Base-by-base conservation (phyloP, 2,888 invertebrate genomes). In the Pherbina coryleti region DNA sequence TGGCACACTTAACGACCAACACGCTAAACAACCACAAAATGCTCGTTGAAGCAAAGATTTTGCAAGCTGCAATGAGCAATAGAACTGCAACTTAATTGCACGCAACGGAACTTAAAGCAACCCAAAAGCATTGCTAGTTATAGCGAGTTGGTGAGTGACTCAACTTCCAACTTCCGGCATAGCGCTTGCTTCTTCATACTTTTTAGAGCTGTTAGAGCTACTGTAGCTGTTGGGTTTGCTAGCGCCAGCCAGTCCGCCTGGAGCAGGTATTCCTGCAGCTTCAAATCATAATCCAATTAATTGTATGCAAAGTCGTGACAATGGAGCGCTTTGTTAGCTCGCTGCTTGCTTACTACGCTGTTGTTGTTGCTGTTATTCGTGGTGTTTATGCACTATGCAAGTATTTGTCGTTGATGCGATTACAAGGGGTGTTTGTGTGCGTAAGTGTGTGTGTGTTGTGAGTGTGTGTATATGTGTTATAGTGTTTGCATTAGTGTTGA, bases 211-310 rank as follows among this genome's bases (percentile, higher is more conserved):
- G 14, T 8, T 37, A 8, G 37, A 37, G 37, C 44, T 44, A 3
- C 14, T 44, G 1, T 2, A 14, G 14, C 14, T 44, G 44, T 44
- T 44, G 37, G 8, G 37, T 4, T 37, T 11, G 57, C 57, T 4
- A 60, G 22, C 4, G 57, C 3, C 11, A 22, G 22, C n/a, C n/a
- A 11, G 25, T 8, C 11, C 2, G 57, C 25, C 22, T 60, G 57
- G 11, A 25, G 67, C 37, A 67, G 67, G 37, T 51, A 69, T 51
- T 51, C 69, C 14, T 44, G 49, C 8, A 60, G 60, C 72, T 57
- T 57, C 57, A 72, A 70, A 72, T 72, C 72, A 60, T 72, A 72
- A 72, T 72, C 72, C 72, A 72, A 72, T 72, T 72, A 72, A 72
- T 60, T 44, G 44, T 69, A 69, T 69, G 69, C 69, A 51, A 69